Evolutionary conservation across 2,797 vertebrate species (phyloP), one percentile per base, ranked within the genome.

Genomic region (Cryptoprocta ferox): DNA sequence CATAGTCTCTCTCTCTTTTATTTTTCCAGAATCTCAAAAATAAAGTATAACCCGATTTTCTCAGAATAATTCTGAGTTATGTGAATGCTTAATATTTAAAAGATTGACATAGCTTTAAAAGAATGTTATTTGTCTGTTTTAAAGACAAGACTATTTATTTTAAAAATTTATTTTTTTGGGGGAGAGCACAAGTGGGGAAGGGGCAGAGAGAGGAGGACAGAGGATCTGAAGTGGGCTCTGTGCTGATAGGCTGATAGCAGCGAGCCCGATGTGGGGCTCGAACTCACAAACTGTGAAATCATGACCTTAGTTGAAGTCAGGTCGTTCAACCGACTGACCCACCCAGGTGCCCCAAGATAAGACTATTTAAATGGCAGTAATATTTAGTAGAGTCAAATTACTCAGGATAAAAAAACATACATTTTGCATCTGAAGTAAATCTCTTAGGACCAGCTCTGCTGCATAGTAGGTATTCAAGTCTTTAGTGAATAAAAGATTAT

Each of bases 71-170:
- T 92, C 21, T 92, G 48, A 93, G 2, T 65, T 65, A 42, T 78
- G 8, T 86, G 92, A 73, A 65, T 81, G 10, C 16, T 93, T 56
- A 95, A 79, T 82, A 95, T 45, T 91, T 91, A 85, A 96, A 95
- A 95, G 6, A 45, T 50, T 37, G 3, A 59, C 5, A 56, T 91
- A 75, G 13, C 12, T 24, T 59, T 83, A 93, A 71, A 70, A 82
- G 9, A 86, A 63, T 79, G 50, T 39, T 68, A 83, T 45, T 80
- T 2, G 2, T 81, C 78, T 89, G 2, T 93, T 95, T 96, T 68
- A 78, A 71, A 68, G 6, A 75, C 11, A 95, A 70, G 50, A 87
- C 26, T 18, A 45, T 59, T 24, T 18, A 45, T 59, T 24, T 59
- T 24, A 59, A 59, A 59, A 8, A 19, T 53, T 53, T 53, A 53